Percentiles rank a stretch among this genome's conserved stretches.
Conservation (phyloP, 2,888 invertebrate species). For the Lasioglossum vierecki region DNA sequence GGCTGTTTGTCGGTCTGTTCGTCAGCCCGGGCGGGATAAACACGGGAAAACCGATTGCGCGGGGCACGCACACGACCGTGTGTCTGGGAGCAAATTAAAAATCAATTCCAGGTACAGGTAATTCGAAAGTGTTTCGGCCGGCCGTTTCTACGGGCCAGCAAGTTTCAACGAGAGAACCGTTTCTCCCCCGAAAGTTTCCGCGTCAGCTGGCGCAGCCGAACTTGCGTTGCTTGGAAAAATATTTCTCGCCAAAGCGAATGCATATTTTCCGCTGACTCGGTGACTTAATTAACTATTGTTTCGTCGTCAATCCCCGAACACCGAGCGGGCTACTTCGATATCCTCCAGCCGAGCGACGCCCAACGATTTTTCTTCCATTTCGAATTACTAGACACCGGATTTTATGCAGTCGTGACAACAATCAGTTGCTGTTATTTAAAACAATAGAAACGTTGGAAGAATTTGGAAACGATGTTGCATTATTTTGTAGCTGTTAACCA, state of each 20-base stretch:
- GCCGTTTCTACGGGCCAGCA: constrained; percentile 22
- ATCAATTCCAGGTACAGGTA: constrained; percentile 71
- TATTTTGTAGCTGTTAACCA: too few relatives aligned
- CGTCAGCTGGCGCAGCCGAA: not conserved
- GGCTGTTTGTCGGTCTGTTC: constrained; percentile 69
- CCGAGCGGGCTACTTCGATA: not conserved
- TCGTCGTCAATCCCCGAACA: not conserved
- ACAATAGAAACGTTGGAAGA: too few relatives aligned
- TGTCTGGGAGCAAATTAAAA: constrained; percentile 75
- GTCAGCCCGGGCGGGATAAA: constrained; percentile 77
- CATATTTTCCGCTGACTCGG: constrained; percentile 13
- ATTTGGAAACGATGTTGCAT: too few relatives aligned
- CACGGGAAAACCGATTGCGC: constrained; percentile 65
- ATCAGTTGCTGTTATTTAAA: too few relatives aligned
- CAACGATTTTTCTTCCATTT: not conserved
- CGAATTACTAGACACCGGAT: not conserved
- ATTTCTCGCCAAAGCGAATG: not conserved
- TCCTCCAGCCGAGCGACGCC: not conserved
- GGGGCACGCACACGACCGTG: constrained; percentile 43
- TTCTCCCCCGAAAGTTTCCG: constrained; percentile 20
- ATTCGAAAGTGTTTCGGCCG: constrained; percentile 47
- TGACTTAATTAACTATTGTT: constrained; percentile 40
- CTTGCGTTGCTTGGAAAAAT: constrained; percentile 14
- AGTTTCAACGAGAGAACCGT: constrained; percentile 12
- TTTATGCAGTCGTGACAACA: too few relatives aligned